Percentiles rank a stretch among this genome's conserved stretches.
Conservation (phyloP, 2,888 invertebrate genomes). For the Pandemis corylana region DNA sequence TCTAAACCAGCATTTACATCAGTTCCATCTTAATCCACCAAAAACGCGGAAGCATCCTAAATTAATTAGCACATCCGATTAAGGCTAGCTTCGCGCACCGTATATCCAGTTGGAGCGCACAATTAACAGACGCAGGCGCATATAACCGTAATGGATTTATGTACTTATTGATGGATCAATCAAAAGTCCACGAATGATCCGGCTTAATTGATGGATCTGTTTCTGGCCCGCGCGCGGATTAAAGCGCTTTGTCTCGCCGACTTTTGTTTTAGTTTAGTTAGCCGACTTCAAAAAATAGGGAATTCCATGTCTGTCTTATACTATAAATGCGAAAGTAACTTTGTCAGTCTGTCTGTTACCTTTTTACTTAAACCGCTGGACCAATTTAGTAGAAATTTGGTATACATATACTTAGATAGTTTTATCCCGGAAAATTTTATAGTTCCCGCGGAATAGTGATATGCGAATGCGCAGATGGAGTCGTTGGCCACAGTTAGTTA, state of each 20-base stretch:
- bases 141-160: conserved; percentile 79
- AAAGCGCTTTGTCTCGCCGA: conserved; percentile 54
- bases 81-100: conserved; percentile 42
- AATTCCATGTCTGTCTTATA: too few relatives aligned
- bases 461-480: too few relatives aligned
- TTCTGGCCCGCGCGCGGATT: conserved; percentile 55
- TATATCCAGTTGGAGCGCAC: conserved; percentile 64
- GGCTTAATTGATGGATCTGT: conserved; percentile 75
- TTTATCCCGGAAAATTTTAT: too few relatives aligned
- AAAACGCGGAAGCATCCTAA: conserved; percentile 4
- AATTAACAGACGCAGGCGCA: conserved; percentile 76
- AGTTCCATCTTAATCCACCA: neutral
- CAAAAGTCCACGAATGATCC: conserved; percentile 66
- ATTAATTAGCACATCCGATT: conserved; percentile 20
- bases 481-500: too few relatives aligned
- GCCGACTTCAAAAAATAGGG: neutral
- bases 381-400: too few relatives aligned
- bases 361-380: too few relatives aligned
- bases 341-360: too few relatives aligned
- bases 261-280: conserved; percentile 46
- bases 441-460: too few relatives aligned
- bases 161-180: conserved; percentile 83
- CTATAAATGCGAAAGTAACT: too few relatives aligned
- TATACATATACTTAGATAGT: too few relatives aligned
- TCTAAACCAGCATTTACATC: neutral